These are phyloP conservation scores for Garrulus glandarius DNA, from an alignment of 2,797 vertebrate genomes.

Conservation along the genomic window DNA sequence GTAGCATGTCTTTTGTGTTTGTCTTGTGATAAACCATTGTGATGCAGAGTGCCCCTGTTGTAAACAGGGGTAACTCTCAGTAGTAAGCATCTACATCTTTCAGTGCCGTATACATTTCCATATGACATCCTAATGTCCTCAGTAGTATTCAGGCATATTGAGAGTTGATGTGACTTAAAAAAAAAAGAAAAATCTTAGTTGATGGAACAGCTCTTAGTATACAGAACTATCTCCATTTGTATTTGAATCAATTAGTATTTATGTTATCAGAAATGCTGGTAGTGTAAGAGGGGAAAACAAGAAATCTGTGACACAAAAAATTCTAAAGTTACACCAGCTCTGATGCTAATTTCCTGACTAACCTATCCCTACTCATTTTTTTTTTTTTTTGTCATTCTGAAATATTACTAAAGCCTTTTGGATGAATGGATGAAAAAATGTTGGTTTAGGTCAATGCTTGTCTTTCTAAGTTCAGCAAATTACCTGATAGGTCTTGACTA, in stretches of 20 bases:
- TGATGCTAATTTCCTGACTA: background rate
- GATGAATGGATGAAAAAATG: background rate
- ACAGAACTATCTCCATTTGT: background rate
- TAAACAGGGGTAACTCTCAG: background rate
- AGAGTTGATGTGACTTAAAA: background rate
- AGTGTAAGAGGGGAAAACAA: background rate
- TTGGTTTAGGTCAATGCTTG: background rate
- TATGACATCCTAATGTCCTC: background rate
- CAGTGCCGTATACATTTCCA: background rate
- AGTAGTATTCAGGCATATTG: background rate
- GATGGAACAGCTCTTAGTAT: background rate
- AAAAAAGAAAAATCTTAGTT: background rate
- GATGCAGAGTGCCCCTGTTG: background rate
- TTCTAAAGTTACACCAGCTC: background rate
- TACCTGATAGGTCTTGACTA: background rate
- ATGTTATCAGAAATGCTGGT: background rate
- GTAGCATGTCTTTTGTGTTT: background rate
- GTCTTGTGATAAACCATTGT: background rate
- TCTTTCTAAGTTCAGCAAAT: background rate
- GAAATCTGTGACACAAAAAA: background rate
- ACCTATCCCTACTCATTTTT: background rate
- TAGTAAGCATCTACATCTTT: background rate
- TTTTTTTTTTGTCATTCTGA: background rate
- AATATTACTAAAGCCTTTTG: background rate
- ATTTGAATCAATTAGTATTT: background rate